Percentiles rank a stretch among this genome's conserved stretches.
phyloP scores from a whole-genome alignment of 2,113 vertebrate species.

The Dendrocopos noguchii region DNA sequence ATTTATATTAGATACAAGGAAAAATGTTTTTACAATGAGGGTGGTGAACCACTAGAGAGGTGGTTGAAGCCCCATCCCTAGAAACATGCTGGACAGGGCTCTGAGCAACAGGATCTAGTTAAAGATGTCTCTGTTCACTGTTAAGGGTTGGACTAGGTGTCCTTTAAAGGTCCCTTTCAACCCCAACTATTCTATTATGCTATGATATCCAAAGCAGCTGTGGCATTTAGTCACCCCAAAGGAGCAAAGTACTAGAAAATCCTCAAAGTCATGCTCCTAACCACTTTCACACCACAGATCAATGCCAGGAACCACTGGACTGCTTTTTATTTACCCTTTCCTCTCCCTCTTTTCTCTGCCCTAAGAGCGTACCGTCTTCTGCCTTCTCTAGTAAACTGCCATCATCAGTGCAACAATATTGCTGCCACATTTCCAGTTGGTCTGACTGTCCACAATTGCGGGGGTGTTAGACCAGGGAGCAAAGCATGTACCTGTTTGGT shows the following conservation, averaged over 20 bases:
- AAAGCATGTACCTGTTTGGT: accelerated
- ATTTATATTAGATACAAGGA: too few relatives aligned
- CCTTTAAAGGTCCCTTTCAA: too few relatives aligned
- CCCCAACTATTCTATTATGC: too few relatives aligned
- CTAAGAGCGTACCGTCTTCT: not conserved
- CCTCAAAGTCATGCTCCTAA: not conserved
- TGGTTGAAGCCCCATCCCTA: too few relatives aligned
- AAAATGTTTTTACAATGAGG: too few relatives aligned
- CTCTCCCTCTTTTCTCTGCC: not conserved
- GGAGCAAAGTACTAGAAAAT: not conserved
- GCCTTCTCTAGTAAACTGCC: not conserved
- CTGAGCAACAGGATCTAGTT: too few relatives aligned
- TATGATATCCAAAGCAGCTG: not conserved
- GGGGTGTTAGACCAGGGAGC: not conserved
- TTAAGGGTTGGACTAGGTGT: too few relatives aligned
- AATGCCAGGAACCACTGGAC: not conserved
- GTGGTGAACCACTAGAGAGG: too few relatives aligned
- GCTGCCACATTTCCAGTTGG: not conserved
- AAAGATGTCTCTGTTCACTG: too few relatives aligned
- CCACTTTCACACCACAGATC: not conserved
- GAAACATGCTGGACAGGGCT: too few relatives aligned
- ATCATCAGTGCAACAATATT: not conserved
- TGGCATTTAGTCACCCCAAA: not conserved
- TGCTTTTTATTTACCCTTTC: not conserved
- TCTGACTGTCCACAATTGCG: not conserved